Conservation (phyloP, 1,140 invertebrate species). For the Muscidifurax raptorellus region DNA sequence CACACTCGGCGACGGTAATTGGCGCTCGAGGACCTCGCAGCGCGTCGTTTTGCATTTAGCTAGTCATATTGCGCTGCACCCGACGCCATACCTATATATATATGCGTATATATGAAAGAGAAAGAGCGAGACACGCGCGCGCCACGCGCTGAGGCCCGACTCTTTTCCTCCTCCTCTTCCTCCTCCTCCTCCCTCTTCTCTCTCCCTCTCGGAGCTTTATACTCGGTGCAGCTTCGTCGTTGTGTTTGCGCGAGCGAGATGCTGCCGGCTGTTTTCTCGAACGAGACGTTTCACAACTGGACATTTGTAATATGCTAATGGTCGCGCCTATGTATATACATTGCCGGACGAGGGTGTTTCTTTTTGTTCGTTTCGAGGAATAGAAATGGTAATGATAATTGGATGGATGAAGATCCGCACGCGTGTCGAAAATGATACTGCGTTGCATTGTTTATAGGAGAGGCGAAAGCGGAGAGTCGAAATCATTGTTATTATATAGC, state of each 20-base stretch:
- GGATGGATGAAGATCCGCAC: background rate
- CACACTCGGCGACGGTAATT: slow-evolving; percentile 23
- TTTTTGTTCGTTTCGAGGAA: background rate
- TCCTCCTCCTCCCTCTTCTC: background rate
- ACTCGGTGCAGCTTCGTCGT: background rate
- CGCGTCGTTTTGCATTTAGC: slow-evolving; percentile 53
- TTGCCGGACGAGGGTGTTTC: background rate
- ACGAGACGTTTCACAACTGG: slow-evolving; percentile 29
- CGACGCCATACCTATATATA: background rate
- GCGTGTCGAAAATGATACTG: background rate
- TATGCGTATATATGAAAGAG: background rate
- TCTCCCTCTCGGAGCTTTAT: slow-evolving; percentile 11
- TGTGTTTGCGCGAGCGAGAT: background rate
- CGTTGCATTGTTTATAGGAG: slow-evolving; percentile 14
- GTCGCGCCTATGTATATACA: background rate
- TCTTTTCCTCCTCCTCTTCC: slow-evolving; percentile 53
- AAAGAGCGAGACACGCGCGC: slow-evolving; percentile 67
- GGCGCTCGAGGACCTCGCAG: slow-evolving; percentile 27
- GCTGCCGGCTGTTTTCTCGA: background rate
- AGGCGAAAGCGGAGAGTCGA: background rate
- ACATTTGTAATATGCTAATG: slow-evolving; percentile 35
- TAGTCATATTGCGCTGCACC: slow-evolving; percentile 18
- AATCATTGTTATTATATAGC: background rate
- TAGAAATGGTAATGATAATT: background rate
- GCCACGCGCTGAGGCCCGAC: slow-evolving; percentile 56